Base-by-base conservation (phyloP, 2,888 invertebrate genomes). In the Pogonocherus hispidulus region DNA sequence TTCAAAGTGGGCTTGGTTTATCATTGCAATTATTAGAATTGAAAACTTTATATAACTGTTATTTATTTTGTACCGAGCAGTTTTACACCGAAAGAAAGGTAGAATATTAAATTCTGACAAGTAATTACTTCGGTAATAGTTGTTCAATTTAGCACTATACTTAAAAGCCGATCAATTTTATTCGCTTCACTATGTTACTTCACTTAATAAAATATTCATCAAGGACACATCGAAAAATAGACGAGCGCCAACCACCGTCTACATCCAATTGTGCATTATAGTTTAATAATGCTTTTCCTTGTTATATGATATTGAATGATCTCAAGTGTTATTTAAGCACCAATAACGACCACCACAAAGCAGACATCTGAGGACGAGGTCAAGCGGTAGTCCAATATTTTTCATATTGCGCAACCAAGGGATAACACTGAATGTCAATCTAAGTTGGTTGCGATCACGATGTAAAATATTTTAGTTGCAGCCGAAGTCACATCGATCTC, bases 231-330 rank as follows among this genome's bases (percentile, higher is more conserved):
- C n/a, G 22, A 49, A 49, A 62, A 19, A 49, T 32, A 37, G 59
- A 52, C 63, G 23, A 32, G 64, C 47, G 47, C 9, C 1, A 19
- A 62, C 64, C 49, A n/a, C 69, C 41, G 54, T 64, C 56, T 66
- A 62, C 5, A 22, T 65, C 41, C 69, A 69, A 69, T 69, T 69
- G 69, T 56, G 63, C 47, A 54, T 62, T 66, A 52, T 47, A 35
- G 44, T 44, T 55, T 60, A 69, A 69, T 65, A 49, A 49, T 55
- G 37, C 66, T 57, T 64, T 64, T 68, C 68, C 69, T 69, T 69
- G 66, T 69, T 69, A 69, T 62, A 46, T 51, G 59, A 51, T 56
- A 47, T 47, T 47, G 47, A 18, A 11, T 14, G 49, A 22, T 22
- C 11, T 8, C 19, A 47, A 46, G 22, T 32, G 49, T 49, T 11